Evolutionary conservation across 2,888 invertebrate genomes (phyloP), one percentile per base, ranked within the genome.

Genomic region (Dasypolia templi): DNA sequence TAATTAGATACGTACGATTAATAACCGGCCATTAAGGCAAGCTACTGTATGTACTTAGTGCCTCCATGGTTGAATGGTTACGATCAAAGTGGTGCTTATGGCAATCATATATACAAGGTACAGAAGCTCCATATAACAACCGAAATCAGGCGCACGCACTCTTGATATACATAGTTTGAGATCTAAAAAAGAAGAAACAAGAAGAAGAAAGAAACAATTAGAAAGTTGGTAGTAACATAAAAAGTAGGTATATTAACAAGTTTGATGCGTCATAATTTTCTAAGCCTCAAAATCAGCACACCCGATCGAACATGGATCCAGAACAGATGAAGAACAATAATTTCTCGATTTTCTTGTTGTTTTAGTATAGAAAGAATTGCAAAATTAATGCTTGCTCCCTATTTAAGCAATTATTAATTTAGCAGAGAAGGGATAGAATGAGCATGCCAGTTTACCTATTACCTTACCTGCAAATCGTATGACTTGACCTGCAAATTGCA

Each of bases 1-100:
- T 82, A 82, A 86, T 81, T 79, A 73, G 77, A 85, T 87, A 83
- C 65, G 59, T 63, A 67, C 71, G 69, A 81, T 85, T 86, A 86
- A 85, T 81, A 82, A 74, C 85, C 55, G 17, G 58, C 67, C 65
- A 84, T 84, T 84, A 84, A 75, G 51, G 61, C 56, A 61, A 26
- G 77, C 85, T 77, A 72, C 85, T 84, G 82, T 71, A 53, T 68
- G 68, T 63, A 75, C 73, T 71, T 68, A 70, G 64, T 76, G 55
- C 75, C 68, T 75, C 26, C 49, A 68, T 56, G 71, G 70, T 74
- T 77, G 67, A 69, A 62, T 74, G 61, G 67, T 69, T 72, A 22
- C 61, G 26, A 62, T 64, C 64, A 68, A 68, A 84, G 84, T 74
- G 64, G 55, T 62, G 58, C 42, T 58, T 56, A 77, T 53, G 26